Evolutionary conservation across 1,140 invertebrate species (phyloP).

Genomic region (Diuraphis noxia): DNA sequence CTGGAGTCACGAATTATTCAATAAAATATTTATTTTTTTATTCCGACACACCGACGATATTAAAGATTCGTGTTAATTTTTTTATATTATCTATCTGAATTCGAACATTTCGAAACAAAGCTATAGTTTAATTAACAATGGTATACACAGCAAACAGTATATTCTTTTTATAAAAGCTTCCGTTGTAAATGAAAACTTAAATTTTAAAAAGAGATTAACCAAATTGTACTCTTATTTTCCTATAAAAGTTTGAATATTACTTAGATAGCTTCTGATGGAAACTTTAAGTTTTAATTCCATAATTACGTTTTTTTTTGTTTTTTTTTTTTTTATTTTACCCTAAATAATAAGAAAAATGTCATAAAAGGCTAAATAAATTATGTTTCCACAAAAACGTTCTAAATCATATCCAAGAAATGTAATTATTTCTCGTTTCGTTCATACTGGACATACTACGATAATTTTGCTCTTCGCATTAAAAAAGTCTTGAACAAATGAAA

Average conservation of each 20-base stretch:
- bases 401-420: not conserved
- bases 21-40: not conserved
- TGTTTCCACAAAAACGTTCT: not conserved
- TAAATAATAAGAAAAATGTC: not conserved
- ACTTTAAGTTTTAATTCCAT: not conserved
- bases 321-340: too few species aligned
- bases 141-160: not conserved
- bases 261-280: not conserved
- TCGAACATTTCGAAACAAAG: not conserved
- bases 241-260: constrained; percentile 23
- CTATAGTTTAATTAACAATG: not conserved
- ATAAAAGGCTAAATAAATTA: not conserved
- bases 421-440: not conserved
- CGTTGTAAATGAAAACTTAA: not conserved
- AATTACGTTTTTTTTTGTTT: not conserved
- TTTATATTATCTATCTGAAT: not conserved
- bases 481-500: not conserved
- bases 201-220: constrained; percentile 21
- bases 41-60: too few species aligned
- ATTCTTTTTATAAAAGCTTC: not conserved
- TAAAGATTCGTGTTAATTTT: not conserved
- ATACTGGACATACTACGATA: not conserved
- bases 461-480: not conserved
- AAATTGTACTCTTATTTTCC: not conserved
- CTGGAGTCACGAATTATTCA: not conserved